Evolutionary conservation across 2,113 vertebrate genomes (phyloP), one percentile per base, ranked within the genome.

Genomic region (Amazona vittata): DNA sequence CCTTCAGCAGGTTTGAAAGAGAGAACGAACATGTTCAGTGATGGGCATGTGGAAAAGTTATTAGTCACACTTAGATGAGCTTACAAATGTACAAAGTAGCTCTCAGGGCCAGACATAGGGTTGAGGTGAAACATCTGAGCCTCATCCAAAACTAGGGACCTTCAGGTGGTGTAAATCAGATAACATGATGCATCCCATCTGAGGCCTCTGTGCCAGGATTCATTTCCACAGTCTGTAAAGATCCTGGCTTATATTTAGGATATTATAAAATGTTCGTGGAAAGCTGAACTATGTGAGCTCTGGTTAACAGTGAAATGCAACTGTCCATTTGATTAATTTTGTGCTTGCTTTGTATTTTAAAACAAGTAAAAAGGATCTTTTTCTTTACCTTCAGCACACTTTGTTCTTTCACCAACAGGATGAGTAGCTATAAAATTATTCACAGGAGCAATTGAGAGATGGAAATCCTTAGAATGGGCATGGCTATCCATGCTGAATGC

Each of bases 121-220:
- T 5, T 92, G 85, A 90, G 83, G 83, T 89, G 93, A 95, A 97
- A 95, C 76, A 93, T n/a, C 90, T 90, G 95, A 96, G 53, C 83
- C 18, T 73, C 75, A 62, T 86, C 15, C 75, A 92, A 92, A 85
- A 39, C 26, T 21, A 63, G n/a, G 41, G 37, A 77, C 28, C 31
- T 85, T 94, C 59, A 55, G 29, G 31, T 80, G 28, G 20, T 67
- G 15, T 67, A 90, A 85, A 80, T 93, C 75, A 90, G 74, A 28
- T 73, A 76, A 29, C 7, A 3, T 77, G 67, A 80, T 53, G 65
- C 5, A 89, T 29, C 25, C 52, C 31, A 93, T 49, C 43, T 77
- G 78, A 96, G 21, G 35, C 1, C 55, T 5, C 29, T 46, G 17
- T 49, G 28, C 1, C 2, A 90, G 44, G 24, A 63, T 11, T 80